Evolutionary conservation across 2,888 invertebrate species (phyloP).

Genomic region (Beris morrisii): DNA sequence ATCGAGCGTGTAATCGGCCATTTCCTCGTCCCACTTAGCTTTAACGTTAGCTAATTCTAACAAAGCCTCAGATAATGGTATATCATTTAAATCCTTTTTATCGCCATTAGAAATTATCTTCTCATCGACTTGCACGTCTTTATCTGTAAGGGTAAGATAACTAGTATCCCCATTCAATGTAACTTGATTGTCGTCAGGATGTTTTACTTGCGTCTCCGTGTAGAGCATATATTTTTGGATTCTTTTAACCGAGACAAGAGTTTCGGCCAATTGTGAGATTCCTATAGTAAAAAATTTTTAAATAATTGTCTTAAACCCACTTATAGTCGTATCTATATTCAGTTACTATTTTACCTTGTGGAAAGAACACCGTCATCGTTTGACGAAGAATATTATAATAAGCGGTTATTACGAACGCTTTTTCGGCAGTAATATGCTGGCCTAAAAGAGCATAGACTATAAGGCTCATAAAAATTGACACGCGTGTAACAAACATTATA

Average conservation of each 20-base stretch:
- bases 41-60: conserved; percentile 65
- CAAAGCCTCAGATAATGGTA: conserved; percentile 54
- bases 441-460: conserved; percentile 73
- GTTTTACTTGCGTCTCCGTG: conserved; percentile 58
- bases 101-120: conserved; percentile 47
- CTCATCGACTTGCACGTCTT: conserved; percentile 36
- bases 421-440: conserved; percentile 75
- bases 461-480: conserved; percentile 84
- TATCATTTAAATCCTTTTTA: conserved; percentile 34
- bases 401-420: conserved; percentile 85
- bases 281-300: conserved; percentile 50
- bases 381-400: conserved; percentile 85
- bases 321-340: no score
- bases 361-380: conserved; percentile 86
- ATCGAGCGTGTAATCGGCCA: conserved; percentile 68
- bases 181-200: background rate
- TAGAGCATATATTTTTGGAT: conserved; percentile 65
- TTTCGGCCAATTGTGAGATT: conserved; percentile 66
- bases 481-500: conserved; percentile 85
- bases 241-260: conserved; percentile 61
- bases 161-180: background rate
- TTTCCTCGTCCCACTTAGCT: conserved; percentile 68
- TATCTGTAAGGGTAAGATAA: background rate
- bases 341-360: conserved; percentile 63
- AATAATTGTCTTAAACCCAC: no score